These are phyloP conservation scores for Conistra vaccinii DNA, from an alignment of 2,888 invertebrate genomes.

Conservation along the genomic window DNA sequence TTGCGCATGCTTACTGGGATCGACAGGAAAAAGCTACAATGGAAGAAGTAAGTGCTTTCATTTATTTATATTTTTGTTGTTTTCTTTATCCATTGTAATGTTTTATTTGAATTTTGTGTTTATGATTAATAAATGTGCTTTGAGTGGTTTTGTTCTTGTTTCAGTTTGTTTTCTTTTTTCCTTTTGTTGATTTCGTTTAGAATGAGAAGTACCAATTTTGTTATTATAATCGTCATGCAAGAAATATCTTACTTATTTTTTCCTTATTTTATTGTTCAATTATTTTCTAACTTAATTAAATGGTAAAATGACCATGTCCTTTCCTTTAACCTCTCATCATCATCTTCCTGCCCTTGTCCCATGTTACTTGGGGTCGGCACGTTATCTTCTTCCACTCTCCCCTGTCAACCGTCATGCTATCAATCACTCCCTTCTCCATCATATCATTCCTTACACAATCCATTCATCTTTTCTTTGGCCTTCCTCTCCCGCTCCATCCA, in stretches of 20 bases:
- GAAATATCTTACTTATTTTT: background rate
- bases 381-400: no score
- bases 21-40: constrained; percentile 96
- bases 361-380: no score
- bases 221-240: background rate
- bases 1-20: constrained; percentile 86
- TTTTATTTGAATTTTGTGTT: constrained; percentile 18
- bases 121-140: constrained; percentile 34
- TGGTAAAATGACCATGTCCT: background rate
- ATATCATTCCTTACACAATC: no score
- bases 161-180: constrained; percentile 40
- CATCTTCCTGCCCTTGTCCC: no score
- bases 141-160: background rate
- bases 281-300: background rate
- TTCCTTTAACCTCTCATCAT: background rate
- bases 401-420: no score
- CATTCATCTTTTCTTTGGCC: no score
- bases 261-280: background rate
- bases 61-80: constrained; percentile 16
- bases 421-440: no score
- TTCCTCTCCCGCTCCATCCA: no score
- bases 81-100: constrained; percentile 5
- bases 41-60: constrained; percentile 96
- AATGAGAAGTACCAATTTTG: constrained; percentile 19
- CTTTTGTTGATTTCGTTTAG: background rate